These are phyloP conservation scores for Empidonax alnorum DNA, from an alignment of 2,113 vertebrate species.

Conservation along the genomic window DNA sequence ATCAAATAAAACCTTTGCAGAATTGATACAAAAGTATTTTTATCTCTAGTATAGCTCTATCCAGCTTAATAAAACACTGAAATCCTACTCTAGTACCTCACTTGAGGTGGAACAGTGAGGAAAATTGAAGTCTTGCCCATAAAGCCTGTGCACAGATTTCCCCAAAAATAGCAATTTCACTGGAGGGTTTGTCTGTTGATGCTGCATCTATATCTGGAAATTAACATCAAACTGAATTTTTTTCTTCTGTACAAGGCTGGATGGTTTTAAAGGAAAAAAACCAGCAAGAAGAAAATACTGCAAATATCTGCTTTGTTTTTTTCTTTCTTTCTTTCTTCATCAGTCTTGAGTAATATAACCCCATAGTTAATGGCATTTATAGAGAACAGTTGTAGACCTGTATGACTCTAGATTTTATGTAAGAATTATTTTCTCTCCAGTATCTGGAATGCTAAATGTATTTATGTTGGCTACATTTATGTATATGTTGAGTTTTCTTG, in stretches of 20 bases:
- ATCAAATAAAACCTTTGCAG: neutral
- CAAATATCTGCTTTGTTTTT: neutral
- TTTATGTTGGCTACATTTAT: neutral
- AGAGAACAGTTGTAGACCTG: neutral
- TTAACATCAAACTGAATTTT: slow-evolving; percentile 28
- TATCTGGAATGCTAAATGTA: neutral
- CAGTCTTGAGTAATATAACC: neutral
- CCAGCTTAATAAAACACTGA: neutral
- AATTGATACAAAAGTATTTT: neutral
- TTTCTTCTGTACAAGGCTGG: neutral
- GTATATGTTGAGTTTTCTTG: neutral
- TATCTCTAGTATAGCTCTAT: neutral
- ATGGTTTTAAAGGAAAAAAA: neutral
- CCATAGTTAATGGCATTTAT: neutral
- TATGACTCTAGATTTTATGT: neutral
- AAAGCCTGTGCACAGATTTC: neutral
- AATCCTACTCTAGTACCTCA: neutral
- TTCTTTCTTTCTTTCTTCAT: neutral
- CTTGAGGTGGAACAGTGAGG: slow-evolving; percentile 11
- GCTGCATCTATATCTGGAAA: slow-evolving; percentile 3
- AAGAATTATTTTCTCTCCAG: neutral
- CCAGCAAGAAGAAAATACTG: neutral
- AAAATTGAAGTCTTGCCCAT: neutral
- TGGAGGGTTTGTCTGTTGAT: slow-evolving; percentile 33
- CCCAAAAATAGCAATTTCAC: slow-evolving; percentile 17